Percentiles rank a stretch among this genome's conserved stretches.
Evolutionary conservation across 1,140 invertebrate genomes (phyloP).

Genomic region (Macrobrachium nipponense): DNA sequence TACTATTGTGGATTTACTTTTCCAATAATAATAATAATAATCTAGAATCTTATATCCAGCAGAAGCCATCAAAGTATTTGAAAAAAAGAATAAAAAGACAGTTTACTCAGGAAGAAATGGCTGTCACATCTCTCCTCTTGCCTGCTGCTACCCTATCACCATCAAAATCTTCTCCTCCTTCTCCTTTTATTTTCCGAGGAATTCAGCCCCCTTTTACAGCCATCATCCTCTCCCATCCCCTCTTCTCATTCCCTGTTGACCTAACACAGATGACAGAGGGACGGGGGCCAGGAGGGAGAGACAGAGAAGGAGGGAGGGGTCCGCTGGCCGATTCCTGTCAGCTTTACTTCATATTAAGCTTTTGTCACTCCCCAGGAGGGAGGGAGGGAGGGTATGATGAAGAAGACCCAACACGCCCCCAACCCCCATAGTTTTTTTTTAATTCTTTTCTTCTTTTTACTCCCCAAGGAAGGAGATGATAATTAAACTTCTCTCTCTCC

Average conservation of each 20-base stretch:
- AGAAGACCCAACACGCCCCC: no score
- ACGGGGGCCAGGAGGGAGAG: background rate
- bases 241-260: background rate
- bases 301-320: background rate
- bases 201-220: no score
- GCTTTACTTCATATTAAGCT: conserved; percentile 13
- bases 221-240: no score
- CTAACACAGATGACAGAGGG: background rate
- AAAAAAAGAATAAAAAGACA: background rate
- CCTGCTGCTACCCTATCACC: no score
- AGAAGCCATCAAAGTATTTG: background rate
- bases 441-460: background rate
- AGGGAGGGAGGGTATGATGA: no score
- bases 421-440: background rate
- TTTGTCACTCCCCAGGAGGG: background rate
- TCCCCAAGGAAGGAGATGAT: no score
- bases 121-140: no score
- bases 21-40: conserved; percentile 2
- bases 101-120: background rate
- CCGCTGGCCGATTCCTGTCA: background rate
- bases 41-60: no score
- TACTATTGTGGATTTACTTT: no score
- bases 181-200: background rate
- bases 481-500: background rate
- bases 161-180: no score